Percentiles rank a stretch among this genome's conserved stretches.
Conservation (phyloP, 2,113 vertebrate species). For the Podarcis raffonei region DNA sequence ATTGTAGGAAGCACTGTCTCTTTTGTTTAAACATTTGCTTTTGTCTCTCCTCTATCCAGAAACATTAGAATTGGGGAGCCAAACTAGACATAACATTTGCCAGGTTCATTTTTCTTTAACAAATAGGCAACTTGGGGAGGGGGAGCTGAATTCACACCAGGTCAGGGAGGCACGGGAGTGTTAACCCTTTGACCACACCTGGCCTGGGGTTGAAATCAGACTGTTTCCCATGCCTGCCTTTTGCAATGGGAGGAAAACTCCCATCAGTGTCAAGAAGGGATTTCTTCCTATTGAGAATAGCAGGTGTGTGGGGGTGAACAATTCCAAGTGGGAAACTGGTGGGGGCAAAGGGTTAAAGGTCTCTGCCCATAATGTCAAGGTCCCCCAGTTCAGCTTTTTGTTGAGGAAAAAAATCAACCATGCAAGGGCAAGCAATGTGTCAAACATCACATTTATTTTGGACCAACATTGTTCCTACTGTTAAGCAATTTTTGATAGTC, state of each 20-base stretch:
- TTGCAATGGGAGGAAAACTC: neutral
- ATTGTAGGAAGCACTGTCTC: conserved; percentile 22
- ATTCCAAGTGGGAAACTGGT: too few species aligned
- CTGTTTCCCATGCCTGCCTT: neutral
- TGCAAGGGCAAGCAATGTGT: neutral
- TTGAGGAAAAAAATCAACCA: neutral
- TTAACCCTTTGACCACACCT: neutral
- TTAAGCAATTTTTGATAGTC: neutral
- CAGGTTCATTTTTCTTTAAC: neutral
- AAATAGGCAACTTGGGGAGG: neutral
- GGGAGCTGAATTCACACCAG: neutral
- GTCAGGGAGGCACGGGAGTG: neutral
- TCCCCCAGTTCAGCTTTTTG: neutral
- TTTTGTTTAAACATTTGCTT: neutral
- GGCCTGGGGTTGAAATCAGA: neutral
- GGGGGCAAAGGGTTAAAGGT: too few species aligned
- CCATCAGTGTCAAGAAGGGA: neutral
- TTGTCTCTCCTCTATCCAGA: neutral
- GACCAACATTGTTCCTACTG: neutral
- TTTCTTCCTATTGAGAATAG: neutral
- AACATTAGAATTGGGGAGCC: neutral
- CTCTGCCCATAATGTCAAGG: too few species aligned
- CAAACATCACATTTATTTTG: neutral
- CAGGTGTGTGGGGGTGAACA: too few species aligned
- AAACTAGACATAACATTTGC: neutral